Base-by-base conservation (phyloP, 2,113 vertebrate species). In the Peucedramus taeniatus region DNA sequence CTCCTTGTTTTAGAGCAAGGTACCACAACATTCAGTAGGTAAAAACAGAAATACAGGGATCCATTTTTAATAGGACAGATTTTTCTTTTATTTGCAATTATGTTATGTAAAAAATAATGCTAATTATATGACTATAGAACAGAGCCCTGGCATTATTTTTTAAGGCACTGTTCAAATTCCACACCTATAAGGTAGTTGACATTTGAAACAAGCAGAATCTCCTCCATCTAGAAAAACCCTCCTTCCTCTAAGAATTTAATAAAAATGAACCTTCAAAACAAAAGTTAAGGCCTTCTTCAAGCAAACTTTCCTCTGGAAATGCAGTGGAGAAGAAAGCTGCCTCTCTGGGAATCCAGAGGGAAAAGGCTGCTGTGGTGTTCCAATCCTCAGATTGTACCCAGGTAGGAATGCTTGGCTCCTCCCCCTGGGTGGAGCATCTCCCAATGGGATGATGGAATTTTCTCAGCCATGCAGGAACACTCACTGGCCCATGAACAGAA, bases 101-200 rank as follows among this genome's bases (percentile, higher is more conserved):
- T 4, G 2, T 7, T 24, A 13, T 49, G 45, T 63, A 64, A 50
- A 63, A 24, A 63, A 33, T 54, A 63, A 50, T 6, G 11, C 1
- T 56, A 54, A 83, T 39, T 69, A 56, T 19, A 42, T 39, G 3
- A 59, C 10, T 18, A 1, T 6, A 53, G 20, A 71, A 63, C 9
- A 76, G 11, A 71, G 2, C 13, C 10, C 3, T 57, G 28, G 12
- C 45, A 47, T 11, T 28, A 20, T 37, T 63, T 84, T 74, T 83
- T 49, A 47, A 50, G 27, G 2, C 11, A 33, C 15, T 37, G 9
- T 37, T 86, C 37, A 44, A 15, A 40, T 44, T 66, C 2, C 3
- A 6, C 26, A 19, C 7, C 7, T 30, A 9, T 10, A 39, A 56
- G 4, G 8, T 6, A 39, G 27, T 0, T 65, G 56, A 30, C 14